Conservation (phyloP, 2,113 vertebrate genomes). For the Burhinus bistriatus region DNA sequence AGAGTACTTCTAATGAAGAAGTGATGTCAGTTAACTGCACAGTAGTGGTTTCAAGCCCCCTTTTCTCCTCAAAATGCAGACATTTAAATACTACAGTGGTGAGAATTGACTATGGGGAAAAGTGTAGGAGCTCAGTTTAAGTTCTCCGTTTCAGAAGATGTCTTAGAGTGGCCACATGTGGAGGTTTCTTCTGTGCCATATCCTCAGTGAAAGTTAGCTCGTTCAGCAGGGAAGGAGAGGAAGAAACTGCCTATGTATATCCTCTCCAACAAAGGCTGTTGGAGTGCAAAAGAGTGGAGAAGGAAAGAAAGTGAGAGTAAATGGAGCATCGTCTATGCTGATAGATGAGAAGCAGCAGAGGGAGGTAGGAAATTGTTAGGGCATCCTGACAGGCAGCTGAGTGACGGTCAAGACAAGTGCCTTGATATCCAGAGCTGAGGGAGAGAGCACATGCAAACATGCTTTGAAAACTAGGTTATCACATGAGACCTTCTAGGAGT, state of each 20-base stretch:
- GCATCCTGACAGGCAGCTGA: neutral
- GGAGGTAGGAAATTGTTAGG: neutral
- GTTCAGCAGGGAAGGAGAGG: neutral
- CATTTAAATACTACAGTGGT: neutral
- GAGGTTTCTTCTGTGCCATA: neutral
- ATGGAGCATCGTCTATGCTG: neutral
- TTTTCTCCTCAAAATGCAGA: neutral
- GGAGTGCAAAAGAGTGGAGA: neutral
- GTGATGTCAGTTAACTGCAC: neutral
- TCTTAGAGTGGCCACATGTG: neutral
- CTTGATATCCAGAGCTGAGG: neutral
- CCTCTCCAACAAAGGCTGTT: neutral
- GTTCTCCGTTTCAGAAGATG: neutral
- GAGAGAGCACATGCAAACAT: neutral
- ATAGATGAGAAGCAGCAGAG: neutral
- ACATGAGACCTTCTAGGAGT: neutral
- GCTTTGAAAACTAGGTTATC: neutral
- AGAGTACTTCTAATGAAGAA: neutral
- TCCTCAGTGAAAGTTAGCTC: neutral
- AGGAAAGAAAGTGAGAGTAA: neutral
- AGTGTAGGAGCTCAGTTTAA: accelerated
- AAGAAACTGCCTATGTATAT: neutral
- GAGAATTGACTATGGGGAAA: neutral
- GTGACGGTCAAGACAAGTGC: neutral
- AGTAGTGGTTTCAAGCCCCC: neutral